Base-by-base conservation (phyloP, 2,113 vertebrate genomes). In the Brachyhypopomus gauderio region DNA sequence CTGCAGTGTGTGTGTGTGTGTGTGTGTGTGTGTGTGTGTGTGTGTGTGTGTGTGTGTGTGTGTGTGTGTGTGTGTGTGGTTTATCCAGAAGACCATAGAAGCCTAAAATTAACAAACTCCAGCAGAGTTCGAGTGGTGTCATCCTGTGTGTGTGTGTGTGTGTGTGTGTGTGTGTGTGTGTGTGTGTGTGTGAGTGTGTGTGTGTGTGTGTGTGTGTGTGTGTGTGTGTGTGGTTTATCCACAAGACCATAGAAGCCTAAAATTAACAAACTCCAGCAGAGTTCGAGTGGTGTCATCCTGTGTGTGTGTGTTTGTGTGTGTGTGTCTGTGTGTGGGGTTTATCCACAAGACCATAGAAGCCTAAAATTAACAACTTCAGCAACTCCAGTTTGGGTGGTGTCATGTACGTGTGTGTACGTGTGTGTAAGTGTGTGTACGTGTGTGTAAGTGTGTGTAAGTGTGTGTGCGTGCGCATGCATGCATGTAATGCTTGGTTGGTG, bases 1-100 rank as follows among this genome's bases (percentile, higher is more conserved):
- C 34, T 56, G 9, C 56, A 22, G 83, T 48, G 60, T 52, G 22
- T 30, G 77, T 84, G 79, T 83, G 82, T 84, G 59, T 64, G 52
- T 52, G 62, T 38, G 75, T 25, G 45, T 4, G 74, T 75, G 83
- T 85, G 88, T 72, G 41, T 48, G 9, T 6, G 45, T 48, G 45
- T 9, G 75, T 74, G 58, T 0, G 7, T 80, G 55, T 63, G 72
- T 55, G 27, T 77, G 41, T 22, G 62, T 67, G 74, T 63, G 58
- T 34, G 55, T 75, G 69, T 81, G 63, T 78, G 3, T 73, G 73
- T 72, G 75, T 73, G 56, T 7, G 17, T 34, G 34, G 6, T 45
- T 45, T 45, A 45, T 45, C 9, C 41, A 45, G 3, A 45, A 45
- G 41, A 45, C 41, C 41, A 45, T 11, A 45, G 41, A 45, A 45